Base-by-base conservation (phyloP, 2,113 vertebrate genomes). In the Pavo muticus region DNA sequence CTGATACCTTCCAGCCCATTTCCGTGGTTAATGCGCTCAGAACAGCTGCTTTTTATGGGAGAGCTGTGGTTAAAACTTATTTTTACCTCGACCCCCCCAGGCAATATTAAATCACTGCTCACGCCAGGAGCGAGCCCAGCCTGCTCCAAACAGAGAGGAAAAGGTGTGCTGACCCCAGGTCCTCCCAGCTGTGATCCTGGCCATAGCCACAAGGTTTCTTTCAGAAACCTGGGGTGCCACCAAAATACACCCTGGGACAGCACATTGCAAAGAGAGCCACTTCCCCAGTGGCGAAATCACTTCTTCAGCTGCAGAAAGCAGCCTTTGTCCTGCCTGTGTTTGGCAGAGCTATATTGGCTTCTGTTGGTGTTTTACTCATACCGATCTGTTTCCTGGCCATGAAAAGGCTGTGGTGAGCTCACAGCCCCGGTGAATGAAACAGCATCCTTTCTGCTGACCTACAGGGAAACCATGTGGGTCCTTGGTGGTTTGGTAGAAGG, bases 341-440 rank as follows among this genome's bases (percentile, higher is more conserved):
- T 29, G 54, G 60, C 54, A 45, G 60, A 68, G 27, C 23, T 82
- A 2, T 23, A 4, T 50, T 20, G 42, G 70, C 6, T 44, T 72
- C 32, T 77, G 24, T 29, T 35, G 39, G 56, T 9, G 29, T 32
- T 39, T 60, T 32, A 5, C 16, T 57, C 32, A 3, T 4, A 4
- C 0, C 0, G 13, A 23, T 52, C 32, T 13, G 2, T 18, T 40
- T 35, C 44, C 16, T 19, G 8, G 48, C 70, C 57, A 19, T 6
- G 57, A 14, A 54, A 60, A 42, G 17, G 23, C 30, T 3, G 10
- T 19, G 78, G 65, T 16, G 32, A 74, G 11, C 35, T 17, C 39
- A 44, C 10, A 63, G 13, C 25, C 48, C 35, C 59, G 3, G 40
- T 6, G 40, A 73, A 65, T 17, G 77, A 80, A 39, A 44, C 32